Percentiles rank a stretch among this genome's conserved stretches.
phyloP scores from a whole-genome alignment of 2,113 vertebrate genomes.

The Corydoras sp. region DNA sequence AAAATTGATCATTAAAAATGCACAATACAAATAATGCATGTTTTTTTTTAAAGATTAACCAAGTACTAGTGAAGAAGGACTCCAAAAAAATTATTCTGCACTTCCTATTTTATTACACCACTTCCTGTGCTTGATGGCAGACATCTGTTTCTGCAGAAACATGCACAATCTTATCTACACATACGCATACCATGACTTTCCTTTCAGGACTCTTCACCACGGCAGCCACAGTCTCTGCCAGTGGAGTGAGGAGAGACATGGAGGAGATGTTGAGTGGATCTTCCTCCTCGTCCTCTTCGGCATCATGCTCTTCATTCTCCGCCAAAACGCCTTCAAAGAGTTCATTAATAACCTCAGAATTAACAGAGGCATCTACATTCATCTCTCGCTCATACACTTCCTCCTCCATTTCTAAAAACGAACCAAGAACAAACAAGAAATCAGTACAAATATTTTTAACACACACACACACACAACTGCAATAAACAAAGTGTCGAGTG shows the following conservation, averaged over 20 bases:
- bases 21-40: too few relatives aligned
- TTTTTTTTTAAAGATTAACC: too few relatives aligned
- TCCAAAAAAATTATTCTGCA: too few relatives aligned
- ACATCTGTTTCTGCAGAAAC: too few relatives aligned
- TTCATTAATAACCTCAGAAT: slow-evolving; percentile 82
- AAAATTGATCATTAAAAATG: too few relatives aligned
- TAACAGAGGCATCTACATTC: slow-evolving; percentile 69
- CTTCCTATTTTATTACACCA: too few relatives aligned
- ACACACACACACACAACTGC: too few relatives aligned
- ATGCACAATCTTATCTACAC: too few relatives aligned
- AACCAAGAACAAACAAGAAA: not conserved
- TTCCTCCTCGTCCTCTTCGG: slow-evolving; percentile 62
- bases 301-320: slow-evolving; percentile 63
- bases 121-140: too few relatives aligned
- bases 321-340: slow-evolving; percentile 80
- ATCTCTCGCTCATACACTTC: slow-evolving; percentile 60
- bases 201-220: slow-evolving; percentile 73
- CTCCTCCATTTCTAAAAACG: slow-evolving; percentile 49
- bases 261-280: slow-evolving; percentile 91
- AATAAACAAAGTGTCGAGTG: too few relatives aligned
- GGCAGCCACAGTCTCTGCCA: slow-evolving; percentile 85
- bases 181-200: slow-evolving; percentile 54
- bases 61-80: too few relatives aligned
- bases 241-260: slow-evolving; percentile 90
- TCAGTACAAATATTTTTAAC: too few relatives aligned